These are phyloP conservation scores for Brachylomia viminalis DNA, from an alignment of 2,888 invertebrate species.

Conservation along the genomic window DNA sequence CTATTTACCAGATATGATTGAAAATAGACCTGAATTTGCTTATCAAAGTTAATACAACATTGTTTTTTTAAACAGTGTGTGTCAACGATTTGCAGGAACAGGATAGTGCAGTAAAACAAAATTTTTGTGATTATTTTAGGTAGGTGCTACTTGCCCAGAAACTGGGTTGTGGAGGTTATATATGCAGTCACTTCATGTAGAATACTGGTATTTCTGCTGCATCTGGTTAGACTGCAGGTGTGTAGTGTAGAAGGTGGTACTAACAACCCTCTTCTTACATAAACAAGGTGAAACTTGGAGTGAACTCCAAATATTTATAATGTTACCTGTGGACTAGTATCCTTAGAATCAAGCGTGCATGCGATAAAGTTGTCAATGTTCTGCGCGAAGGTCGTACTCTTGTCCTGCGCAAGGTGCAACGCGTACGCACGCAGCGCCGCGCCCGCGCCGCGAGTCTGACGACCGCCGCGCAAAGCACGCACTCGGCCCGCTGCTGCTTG, in stretches of 20 bases:
- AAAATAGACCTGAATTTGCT: not conserved
- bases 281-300: not conserved
- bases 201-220: too few relatives aligned
- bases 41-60: too few relatives aligned
- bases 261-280: not conserved
- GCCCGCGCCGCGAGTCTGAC: conserved; percentile 90
- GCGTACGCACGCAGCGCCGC: conserved; percentile 95
- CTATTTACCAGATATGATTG: not conserved
- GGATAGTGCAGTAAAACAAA: not conserved
- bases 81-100: not conserved
- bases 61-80: not conserved
- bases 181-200: too few relatives aligned
- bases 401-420: conserved; percentile 95
- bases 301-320: not conserved
- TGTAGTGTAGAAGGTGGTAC: too few relatives aligned
- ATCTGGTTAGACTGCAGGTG: too few relatives aligned
- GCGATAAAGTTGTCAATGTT: conserved; percentile 98
- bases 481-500: conserved; percentile 94
- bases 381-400: conserved; percentile 97
- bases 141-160: too few relatives aligned
- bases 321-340: conserved; percentile 94
- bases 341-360: conserved; percentile 97
- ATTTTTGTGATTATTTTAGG: not conserved
- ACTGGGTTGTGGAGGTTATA: too few relatives aligned
- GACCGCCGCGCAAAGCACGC: conserved; percentile 91